These are phyloP conservation scores for Verasper variegatus DNA, from an alignment of 2,113 vertebrate genomes.

Conservation along the genomic window DNA sequence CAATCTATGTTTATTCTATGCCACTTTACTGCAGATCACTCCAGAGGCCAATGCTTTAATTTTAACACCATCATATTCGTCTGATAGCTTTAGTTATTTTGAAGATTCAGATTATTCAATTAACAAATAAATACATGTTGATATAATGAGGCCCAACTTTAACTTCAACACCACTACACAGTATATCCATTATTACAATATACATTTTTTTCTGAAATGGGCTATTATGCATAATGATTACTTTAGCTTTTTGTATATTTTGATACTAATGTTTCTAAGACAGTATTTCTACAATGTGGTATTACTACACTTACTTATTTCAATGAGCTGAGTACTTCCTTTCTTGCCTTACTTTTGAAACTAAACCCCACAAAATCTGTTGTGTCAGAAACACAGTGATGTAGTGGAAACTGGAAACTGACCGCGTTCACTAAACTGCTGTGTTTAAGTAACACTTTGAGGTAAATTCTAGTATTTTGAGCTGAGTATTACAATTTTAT, in stretches of 20 bases:
- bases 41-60: no score
- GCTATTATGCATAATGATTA: no score
- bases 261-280: background rate
- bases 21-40: no score
- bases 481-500: background rate
- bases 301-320: no score
- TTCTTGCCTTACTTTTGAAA: background rate
- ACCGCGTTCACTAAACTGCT: background rate
- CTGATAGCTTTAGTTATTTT: background rate
- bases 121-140: no score
- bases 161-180: no score
- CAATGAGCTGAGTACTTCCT: background rate
- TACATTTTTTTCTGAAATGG: no score
- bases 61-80: background rate
- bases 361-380: background rate
- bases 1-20: no score
- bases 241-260: no score
- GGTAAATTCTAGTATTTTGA: background rate
- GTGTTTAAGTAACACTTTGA: background rate
- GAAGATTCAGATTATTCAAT: background rate
- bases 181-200: no score
- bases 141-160: no score
- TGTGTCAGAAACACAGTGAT: background rate
- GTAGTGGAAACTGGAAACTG: background rate
- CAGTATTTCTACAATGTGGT: background rate